These are phyloP conservation scores for Antennarius maculatus DNA, from an alignment of 2,797 vertebrate genomes.

Conservation along the genomic window DNA sequence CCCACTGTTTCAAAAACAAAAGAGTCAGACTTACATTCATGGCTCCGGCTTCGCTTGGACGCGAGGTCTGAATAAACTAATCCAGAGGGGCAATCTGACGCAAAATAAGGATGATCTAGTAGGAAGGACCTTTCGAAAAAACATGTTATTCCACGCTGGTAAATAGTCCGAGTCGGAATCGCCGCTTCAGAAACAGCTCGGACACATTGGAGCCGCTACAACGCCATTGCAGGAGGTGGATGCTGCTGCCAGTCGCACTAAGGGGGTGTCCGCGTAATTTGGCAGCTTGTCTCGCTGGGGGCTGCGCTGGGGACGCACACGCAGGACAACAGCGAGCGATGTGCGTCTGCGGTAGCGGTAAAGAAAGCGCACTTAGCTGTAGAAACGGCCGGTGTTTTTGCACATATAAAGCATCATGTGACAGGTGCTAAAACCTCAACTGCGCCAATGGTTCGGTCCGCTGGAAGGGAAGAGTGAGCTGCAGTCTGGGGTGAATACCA, in stretches of 20 bases:
- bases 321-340: slow-evolving; percentile 4
- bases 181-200: slow-evolving; percentile 63
- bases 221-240: slow-evolving; percentile 82
- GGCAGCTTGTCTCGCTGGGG: slow-evolving; percentile 30
- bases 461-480: slow-evolving; percentile 70
- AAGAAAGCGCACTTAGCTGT: slow-evolving; percentile 3
- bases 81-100: slow-evolving; percentile 28
- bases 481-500: slow-evolving; percentile 80
- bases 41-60: slow-evolving; percentile 60
- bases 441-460: slow-evolving; percentile 80
- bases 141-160: slow-evolving; percentile 50
- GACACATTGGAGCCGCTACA: slow-evolving; percentile 71
- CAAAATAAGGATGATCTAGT: slow-evolving; percentile 27
- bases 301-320: slow-evolving; percentile 20
- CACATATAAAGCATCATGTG: slow-evolving; percentile 58
- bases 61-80: slow-evolving; percentile 49
- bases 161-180: slow-evolving; percentile 55
- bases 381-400: slow-evolving; percentile 10
- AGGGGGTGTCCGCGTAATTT: slow-evolving; percentile 60
- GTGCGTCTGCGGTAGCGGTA: background rate
- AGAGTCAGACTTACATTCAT: slow-evolving; percentile 82
- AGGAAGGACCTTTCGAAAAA: slow-evolving; percentile 20
- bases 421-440: slow-evolving; percentile 77
- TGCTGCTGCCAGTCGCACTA: slow-evolving; percentile 74
- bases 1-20: slow-evolving; percentile 79